Evolutionary conservation across 1,140 invertebrate species (phyloP), one percentile per base, ranked within the genome.

Genomic region (Magallana angulata): DNA sequence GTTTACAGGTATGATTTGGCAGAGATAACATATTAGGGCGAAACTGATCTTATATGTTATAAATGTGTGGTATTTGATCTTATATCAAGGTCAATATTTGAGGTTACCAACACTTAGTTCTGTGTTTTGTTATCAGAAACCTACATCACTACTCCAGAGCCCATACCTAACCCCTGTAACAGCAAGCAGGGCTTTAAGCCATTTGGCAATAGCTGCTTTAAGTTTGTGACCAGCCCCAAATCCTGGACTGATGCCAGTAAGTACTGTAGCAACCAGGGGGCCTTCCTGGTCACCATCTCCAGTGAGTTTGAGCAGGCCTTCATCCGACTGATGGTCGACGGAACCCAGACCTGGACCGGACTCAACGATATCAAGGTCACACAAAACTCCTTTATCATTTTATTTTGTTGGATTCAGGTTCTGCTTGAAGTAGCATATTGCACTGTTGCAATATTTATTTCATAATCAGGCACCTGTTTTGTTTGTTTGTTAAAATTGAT

Each of bases 221-320:
- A 58, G 59, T 86, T 87, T 62, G 64, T 89, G 48, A 9, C 60
- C 2, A 82, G 30, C 30, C 57, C 85, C 30, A 85, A 57, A 36
- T 68, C 57, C 0, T 91, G 91, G 91, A 24, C 58, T 1, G 84
- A 14, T 48, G 91, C 89, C 60, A 59, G 89, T 12, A 30, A 58
- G 3, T 57, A 81, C 30, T 91, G 91, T 86, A 60, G 82, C 58
- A 60, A 16, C 5, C 68, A 57, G 6, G 83, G 84, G 12, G 85
- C 81, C 2, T 85, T 68, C 80, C 87, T 91, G 36, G 85, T 85
- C 16, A 89, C 91, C 5, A 87, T 90, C 30, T 62, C 84, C 60
- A 64, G 57, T 57, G 59, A 57, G 57, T 90, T 89, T 83, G 91
- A 91, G 82, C 87, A 91, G 62, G 83, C 82, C 7, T 87, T 85